phyloP scores from a whole-genome alignment of 2,797 vertebrate genomes.

The Pipistrellus kuhlii region DNA sequence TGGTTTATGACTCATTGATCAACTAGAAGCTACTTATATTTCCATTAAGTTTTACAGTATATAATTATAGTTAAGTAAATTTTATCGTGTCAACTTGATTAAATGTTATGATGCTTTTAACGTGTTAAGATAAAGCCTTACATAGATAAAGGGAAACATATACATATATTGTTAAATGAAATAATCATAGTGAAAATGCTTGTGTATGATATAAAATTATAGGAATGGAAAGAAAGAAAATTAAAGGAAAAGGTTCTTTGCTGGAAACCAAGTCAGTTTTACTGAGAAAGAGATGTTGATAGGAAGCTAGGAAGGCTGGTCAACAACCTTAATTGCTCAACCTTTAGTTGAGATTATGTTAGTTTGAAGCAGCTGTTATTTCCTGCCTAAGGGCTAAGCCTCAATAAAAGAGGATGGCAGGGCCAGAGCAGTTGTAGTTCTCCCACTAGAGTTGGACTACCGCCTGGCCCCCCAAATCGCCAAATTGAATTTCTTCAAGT shows the following conservation, averaged over 20 bases:
- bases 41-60: not conserved
- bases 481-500: too few relatives aligned
- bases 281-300: too few relatives aligned
- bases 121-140: not conserved
- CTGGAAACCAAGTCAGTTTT: too few relatives aligned
- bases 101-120: not conserved
- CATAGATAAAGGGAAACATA: not conserved
- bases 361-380: too few relatives aligned
- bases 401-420: too few relatives aligned
- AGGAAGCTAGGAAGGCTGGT: too few relatives aligned
- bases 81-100: conserved; percentile 3
- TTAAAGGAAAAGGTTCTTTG: not conserved
- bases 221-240: not conserved
- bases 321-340: too few relatives aligned
- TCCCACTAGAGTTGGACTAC: too few relatives aligned
- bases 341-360: too few relatives aligned
- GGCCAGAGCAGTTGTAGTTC: too few relatives aligned
- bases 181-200: not conserved
- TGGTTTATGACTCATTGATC: not conserved
- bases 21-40: conserved; percentile 2
- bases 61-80: not conserved
- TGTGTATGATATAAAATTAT: not conserved
- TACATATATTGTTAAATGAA: not conserved
- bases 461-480: too few relatives aligned
- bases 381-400: too few relatives aligned